These are phyloP conservation scores for Actinostola sp. DNA, from an alignment of 92 coral and sea anemone species.

Conservation along the genomic window DNA sequence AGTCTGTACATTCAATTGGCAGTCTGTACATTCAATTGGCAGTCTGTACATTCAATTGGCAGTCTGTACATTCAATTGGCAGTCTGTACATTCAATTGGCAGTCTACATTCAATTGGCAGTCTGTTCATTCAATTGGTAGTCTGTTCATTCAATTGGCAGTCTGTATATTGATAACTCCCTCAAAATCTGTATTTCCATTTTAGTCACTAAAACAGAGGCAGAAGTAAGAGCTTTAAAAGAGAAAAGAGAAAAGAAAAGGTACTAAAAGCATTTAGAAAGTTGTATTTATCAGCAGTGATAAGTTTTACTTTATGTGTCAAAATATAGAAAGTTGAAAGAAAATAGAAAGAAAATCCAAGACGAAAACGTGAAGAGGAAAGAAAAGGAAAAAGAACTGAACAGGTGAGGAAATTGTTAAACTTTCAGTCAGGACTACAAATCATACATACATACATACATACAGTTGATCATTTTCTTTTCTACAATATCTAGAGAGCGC, in stretches of 20 bases:
- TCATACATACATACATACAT: too few relatives aligned
- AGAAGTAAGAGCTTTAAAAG: conserved; percentile 76
- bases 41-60: too few relatives aligned
- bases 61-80: too few relatives aligned
- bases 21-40: too few relatives aligned
- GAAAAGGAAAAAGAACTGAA: conserved; percentile 80
- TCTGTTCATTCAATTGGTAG: too few relatives aligned
- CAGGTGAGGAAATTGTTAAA: conserved; percentile 46
- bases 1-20: too few relatives aligned
- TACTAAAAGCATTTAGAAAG: conserved; percentile 12
- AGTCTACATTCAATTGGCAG: too few relatives aligned
- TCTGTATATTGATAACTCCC: too few relatives aligned
- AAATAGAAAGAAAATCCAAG: conserved; percentile 76
- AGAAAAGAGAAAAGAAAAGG: conserved; percentile 84
- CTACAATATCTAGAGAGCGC: conserved; percentile 75
- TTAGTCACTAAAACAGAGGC: conserved; percentile 82
- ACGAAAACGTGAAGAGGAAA: conserved; percentile 87
- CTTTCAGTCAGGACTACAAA: not conserved
- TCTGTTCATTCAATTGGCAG: too few relatives aligned
- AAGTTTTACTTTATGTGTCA: not conserved
- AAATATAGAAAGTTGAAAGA: conserved; percentile 84
- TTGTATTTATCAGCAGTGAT: not conserved
- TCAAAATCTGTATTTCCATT: not conserved
- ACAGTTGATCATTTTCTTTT: not conserved
- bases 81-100: too few relatives aligned